phyloP scores from a whole-genome alignment of 2,113 vertebrate species.

The Bolborhynchus lineola region DNA sequence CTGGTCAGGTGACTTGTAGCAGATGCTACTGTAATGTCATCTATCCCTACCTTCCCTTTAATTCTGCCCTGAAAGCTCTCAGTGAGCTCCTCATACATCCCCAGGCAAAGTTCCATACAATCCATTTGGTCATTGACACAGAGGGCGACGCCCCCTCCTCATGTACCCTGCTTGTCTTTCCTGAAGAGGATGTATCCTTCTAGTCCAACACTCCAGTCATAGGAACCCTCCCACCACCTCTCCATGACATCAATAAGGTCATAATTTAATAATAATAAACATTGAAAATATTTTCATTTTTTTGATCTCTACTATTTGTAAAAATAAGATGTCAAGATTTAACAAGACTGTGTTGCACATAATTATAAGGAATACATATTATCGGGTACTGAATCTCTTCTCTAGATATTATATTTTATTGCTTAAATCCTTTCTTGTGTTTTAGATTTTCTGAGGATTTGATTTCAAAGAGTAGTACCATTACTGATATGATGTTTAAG shows the following conservation, averaged over 20 bases:
- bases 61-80: neutral
- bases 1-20: neutral
- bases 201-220: no score
- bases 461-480: neutral
- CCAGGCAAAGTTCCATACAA: neutral
- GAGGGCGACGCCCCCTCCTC: neutral
- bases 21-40: neutral
- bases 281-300: no score
- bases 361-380: no score
- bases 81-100: neutral
- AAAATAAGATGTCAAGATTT: no score
- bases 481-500: accelerated
- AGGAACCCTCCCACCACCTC: no score
- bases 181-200: neutral
- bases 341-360: no score
- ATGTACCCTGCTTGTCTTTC: neutral
- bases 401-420: neutral
- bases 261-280: no score
- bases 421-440: neutral
- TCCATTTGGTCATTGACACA: neutral
- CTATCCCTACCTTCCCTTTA: neutral
- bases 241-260: no score
- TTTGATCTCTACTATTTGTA: no score
- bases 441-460: neutral
- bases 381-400: no score